These are phyloP conservation scores for Crotalus horridus DNA, from an alignment of 2,113 vertebrate species.

Conservation along the genomic window DNA sequence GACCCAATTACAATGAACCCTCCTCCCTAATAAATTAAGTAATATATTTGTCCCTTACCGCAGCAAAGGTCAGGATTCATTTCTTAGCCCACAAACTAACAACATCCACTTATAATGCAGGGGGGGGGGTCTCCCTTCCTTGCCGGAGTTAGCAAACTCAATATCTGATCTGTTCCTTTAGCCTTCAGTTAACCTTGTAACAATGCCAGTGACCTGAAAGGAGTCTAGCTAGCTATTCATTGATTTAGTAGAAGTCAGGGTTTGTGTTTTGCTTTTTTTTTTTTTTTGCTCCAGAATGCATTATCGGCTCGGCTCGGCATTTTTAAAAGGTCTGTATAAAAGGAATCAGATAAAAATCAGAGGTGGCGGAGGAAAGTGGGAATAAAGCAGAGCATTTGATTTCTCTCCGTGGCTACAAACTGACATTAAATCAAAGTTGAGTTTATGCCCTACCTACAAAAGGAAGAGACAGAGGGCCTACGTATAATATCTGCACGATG, in stretches of 20 bases:
- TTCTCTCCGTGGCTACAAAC: slow-evolving; percentile 23
- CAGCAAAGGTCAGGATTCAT: slow-evolving; percentile 35
- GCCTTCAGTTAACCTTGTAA: slow-evolving; percentile 51
- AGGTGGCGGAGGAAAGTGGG: background rate
- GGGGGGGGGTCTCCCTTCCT: background rate
- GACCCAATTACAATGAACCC: background rate
- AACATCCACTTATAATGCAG: slow-evolving; percentile 26
- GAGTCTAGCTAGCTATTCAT: slow-evolving; percentile 18
- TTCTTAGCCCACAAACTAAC: background rate
- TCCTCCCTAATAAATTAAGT: background rate
- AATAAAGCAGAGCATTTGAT: slow-evolving; percentile 32
- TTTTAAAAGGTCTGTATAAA: slow-evolving; percentile 45
- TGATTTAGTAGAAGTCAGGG: slow-evolving; percentile 28
- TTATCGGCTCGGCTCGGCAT: slow-evolving; percentile 39
- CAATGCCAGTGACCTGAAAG: slow-evolving; percentile 25
- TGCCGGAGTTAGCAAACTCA: slow-evolving; percentile 21
- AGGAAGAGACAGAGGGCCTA: background rate
- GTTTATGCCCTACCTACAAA: background rate
- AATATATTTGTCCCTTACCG: slow-evolving; percentile 9
- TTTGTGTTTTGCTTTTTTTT: background rate
- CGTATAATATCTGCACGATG: background rate
- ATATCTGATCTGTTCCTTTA: slow-evolving; percentile 18
- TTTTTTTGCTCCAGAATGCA: slow-evolving; percentile 15
- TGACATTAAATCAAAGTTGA: slow-evolving; percentile 17
- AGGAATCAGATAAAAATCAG: slow-evolving; percentile 59